Conservation (phyloP, 2,113 vertebrate genomes). For the Blennius ocellaris region DNA sequence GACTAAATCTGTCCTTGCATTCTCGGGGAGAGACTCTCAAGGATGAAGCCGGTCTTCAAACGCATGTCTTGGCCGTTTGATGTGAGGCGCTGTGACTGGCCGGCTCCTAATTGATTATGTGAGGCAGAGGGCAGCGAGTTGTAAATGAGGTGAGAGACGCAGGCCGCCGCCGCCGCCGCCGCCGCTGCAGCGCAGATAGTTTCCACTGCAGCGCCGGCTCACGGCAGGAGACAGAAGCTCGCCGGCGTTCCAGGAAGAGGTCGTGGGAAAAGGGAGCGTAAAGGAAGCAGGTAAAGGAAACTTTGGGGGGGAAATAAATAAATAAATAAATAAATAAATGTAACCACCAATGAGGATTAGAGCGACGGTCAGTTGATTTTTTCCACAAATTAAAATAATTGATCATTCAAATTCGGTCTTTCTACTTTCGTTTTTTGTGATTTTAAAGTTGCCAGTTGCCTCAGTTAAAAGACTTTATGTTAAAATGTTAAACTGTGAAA, state of each 20-base stretch:
- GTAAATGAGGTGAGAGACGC: constrained; percentile 83
- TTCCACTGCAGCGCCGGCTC: constrained; percentile 52
- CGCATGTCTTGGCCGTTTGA: constrained; percentile 80
- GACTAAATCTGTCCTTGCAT: constrained; percentile 81
- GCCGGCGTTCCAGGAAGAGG: constrained; percentile 51
- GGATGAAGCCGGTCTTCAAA: constrained; percentile 84
- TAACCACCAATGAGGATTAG: no score
- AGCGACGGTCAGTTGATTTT: no score
- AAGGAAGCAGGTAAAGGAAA: not conserved
- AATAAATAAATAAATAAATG: no score
- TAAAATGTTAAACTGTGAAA: no score
- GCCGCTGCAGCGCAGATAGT: constrained; percentile 61
- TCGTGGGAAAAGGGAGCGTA: constrained; percentile 56
- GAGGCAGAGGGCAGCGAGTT: constrained; percentile 76
- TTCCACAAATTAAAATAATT: no score
- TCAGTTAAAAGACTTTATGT: no score
- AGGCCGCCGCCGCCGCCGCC: no score
- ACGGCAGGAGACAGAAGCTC: constrained; percentile 50
- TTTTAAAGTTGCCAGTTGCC: no score
- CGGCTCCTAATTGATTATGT: constrained; percentile 84
- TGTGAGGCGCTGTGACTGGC: constrained; percentile 81
- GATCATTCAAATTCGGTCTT: no score
- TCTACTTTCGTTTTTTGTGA: no score
- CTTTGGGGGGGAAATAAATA: no score
- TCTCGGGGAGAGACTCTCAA: constrained; percentile 76